Conservation (phyloP, 2,797 vertebrate genomes). For the Myoxocephalus aenaeus region DNA sequence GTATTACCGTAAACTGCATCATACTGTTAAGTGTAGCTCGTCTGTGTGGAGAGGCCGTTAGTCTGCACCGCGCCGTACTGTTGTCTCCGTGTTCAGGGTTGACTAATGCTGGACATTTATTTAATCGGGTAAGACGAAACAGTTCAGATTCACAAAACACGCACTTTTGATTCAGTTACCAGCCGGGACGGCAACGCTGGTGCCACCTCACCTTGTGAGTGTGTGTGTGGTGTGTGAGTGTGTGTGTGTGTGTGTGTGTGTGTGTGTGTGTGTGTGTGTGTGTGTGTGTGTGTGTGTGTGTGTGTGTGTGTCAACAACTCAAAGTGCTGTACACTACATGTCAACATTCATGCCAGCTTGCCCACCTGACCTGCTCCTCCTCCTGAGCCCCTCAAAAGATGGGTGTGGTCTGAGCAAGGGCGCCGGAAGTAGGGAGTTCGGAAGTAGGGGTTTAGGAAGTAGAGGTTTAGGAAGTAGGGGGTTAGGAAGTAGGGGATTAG, state of each 20-base stretch:
- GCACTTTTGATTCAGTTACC: not conserved
- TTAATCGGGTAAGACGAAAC: constrained; percentile 45
- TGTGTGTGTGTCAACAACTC: not conserved
- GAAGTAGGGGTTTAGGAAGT: too few species aligned
- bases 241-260: not conserved
- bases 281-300: too few species aligned
- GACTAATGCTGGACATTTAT: constrained; percentile 18
- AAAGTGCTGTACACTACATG: not conserved
- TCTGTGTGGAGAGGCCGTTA: constrained; percentile 48
- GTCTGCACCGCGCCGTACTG: constrained; percentile 20
- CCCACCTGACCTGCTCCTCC: not conserved
- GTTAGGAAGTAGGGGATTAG: too few species aligned
- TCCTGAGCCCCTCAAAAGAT: not conserved
- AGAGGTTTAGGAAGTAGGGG: too few species aligned
- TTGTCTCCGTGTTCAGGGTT: constrained; percentile 17
- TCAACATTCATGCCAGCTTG: not conserved
- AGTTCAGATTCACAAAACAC: not conserved
- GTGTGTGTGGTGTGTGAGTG: too few species aligned
- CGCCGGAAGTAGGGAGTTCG: not conserved
- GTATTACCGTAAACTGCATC: constrained; percentile 69
- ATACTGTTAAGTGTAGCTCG: constrained; percentile 54
- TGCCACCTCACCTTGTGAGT: not conserved
- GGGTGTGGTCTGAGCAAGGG: not conserved
- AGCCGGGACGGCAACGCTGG: not conserved
- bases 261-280: too few species aligned